Evolutionary conservation across 23 tunicate species (phyloP).

Genomic region (Halocynthia aurantium): DNA sequence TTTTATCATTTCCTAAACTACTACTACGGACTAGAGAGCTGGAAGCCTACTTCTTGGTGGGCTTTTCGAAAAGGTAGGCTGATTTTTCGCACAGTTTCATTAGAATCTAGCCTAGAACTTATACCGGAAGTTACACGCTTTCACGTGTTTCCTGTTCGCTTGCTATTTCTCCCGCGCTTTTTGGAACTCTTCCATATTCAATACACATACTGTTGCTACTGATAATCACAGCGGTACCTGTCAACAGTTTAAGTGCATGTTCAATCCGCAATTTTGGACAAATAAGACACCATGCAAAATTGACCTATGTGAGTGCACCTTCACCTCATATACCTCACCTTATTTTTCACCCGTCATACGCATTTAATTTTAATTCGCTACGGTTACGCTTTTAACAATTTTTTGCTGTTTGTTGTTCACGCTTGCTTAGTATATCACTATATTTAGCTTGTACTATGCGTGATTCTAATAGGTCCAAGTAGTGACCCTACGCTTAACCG

Average conservation of each 20-base stretch:
- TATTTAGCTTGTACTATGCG: no score
- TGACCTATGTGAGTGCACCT: no score
- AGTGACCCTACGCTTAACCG: no score
- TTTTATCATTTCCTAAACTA: slow-evolving; percentile 92
- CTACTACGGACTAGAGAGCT: slow-evolving; percentile 75
- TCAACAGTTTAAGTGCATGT: neutral
- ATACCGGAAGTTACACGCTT: neutral
- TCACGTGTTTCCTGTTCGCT: neutral
- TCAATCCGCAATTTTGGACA: neutral
- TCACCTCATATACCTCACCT: no score
- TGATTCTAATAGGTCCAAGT: no score
- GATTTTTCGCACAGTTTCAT: neutral
- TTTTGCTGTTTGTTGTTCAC: no score
- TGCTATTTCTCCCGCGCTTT: neutral
- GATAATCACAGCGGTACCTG: neutral
- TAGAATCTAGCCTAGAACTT: neutral
- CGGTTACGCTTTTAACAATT: no score
- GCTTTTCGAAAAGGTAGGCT: slow-evolving; percentile 83
- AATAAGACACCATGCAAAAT: no score
- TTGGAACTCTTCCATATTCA: neutral
- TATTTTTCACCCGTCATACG: no score
- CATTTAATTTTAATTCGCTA: no score
- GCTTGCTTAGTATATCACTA: no score
- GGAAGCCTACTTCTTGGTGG: slow-evolving; percentile 89
- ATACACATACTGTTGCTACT: neutral